Percentiles rank a stretch among this genome's conserved stretches.
phyloP scores from a whole-genome alignment of 1,140 invertebrate genomes.

The Drosophila jambulina region DNA sequence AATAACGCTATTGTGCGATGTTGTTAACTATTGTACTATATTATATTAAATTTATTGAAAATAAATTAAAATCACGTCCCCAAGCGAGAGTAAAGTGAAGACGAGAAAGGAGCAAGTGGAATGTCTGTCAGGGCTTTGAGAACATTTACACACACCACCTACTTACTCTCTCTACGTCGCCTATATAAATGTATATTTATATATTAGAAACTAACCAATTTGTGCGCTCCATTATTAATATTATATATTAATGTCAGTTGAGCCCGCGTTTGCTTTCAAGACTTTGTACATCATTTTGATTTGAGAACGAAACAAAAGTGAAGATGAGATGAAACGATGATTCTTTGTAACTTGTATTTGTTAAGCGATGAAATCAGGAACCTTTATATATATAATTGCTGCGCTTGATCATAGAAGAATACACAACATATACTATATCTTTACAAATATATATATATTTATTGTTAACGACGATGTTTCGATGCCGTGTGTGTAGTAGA shows the following conservation, averaged over 20 bases:
- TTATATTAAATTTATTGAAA: conserved; percentile 66
- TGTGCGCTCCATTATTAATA: conserved; percentile 73
- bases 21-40: conserved; percentile 85
- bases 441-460: conserved; percentile 45
- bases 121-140: conserved; percentile 45
- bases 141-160: conserved; percentile 42
- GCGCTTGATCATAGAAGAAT: conserved; percentile 49
- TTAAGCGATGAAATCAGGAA: conserved; percentile 49
- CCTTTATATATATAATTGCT: conserved; percentile 48
- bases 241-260: conserved; percentile 82
- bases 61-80: conserved; percentile 64
- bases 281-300: conserved; percentile 60
- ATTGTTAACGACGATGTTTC: conserved; percentile 47
- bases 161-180: conserved; percentile 28
- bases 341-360: conserved; percentile 59
- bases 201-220: conserved; percentile 53
- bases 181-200: conserved; percentile 55
- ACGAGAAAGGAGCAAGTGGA: conserved; percentile 26
- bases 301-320: conserved; percentile 15
- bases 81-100: conserved; percentile 22
- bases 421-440: conserved; percentile 30
- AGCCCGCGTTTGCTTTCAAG: conserved; percentile 58
- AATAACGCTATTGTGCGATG: conserved; percentile 85
- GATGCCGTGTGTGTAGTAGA: conserved; percentile 48
- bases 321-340: neutral